A percentile compares a stretch with the other conserved stretches of the same genome.
Conservation (phyloP, 2,113 vertebrate genomes). For the Notechis scutatus region DNA sequence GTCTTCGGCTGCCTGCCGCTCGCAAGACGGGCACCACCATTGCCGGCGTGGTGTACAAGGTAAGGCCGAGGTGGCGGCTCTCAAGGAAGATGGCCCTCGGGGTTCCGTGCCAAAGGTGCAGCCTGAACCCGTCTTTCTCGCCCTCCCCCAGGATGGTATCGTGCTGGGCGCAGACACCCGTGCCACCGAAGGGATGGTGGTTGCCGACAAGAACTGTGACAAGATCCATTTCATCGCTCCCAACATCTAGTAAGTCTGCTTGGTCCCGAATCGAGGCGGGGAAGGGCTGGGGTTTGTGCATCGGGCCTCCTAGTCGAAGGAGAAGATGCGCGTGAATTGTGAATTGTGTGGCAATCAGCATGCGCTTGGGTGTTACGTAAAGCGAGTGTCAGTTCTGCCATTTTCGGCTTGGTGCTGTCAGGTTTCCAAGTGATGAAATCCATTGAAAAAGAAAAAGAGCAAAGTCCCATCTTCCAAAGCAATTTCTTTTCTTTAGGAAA, state of each 20-base stretch:
- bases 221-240: constrained; percentile 98
- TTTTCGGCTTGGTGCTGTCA: neutral
- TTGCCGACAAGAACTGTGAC: constrained; percentile 97
- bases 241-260: constrained; percentile 90
- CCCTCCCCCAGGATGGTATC: constrained; percentile 80
- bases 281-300: neutral
- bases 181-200: constrained; percentile 93
- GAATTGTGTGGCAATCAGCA: rapidly evolving
- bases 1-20: constrained; percentile 75
- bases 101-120: neutral
- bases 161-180: constrained; percentile 92
- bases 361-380: neutral
- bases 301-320: neutral
- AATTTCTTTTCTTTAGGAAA: too few relatives aligned
- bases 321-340: rapidly evolving
- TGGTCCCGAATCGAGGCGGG: neutral
- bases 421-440: too few relatives aligned
- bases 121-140: neutral
- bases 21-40: constrained; percentile 96
- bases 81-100: rapidly evolving
- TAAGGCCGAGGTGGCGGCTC: constrained; percentile 41
- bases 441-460: too few relatives aligned
- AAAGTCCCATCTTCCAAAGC: too few relatives aligned
- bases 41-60: constrained; percentile 90
- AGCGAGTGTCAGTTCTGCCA: neutral